These are phyloP conservation scores for Psittacula cyanocephala DNA, from an alignment of 2,113 vertebrate genomes.

Conservation along the genomic window DNA sequence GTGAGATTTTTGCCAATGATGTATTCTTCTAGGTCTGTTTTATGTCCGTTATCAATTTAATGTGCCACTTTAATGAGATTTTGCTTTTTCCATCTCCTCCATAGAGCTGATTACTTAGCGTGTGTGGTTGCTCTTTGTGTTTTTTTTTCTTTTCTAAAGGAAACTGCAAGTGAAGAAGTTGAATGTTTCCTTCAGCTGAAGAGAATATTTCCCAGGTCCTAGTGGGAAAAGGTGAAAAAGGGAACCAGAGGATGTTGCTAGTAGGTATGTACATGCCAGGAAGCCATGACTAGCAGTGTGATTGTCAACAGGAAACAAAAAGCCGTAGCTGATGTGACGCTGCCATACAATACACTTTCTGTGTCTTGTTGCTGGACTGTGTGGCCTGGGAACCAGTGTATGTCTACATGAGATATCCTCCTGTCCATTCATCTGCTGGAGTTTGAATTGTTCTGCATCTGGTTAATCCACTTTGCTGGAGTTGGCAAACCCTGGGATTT, in stretches of 20 bases:
- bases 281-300: constrained; percentile 17
- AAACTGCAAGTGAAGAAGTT: constrained; percentile 24
- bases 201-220: not conserved
- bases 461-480: not conserved
- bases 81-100: constrained; percentile 37
- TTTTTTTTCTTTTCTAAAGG: not conserved
- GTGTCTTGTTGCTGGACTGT: not conserved
- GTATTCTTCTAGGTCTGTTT: constrained; percentile 33
- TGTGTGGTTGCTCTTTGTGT: not conserved
- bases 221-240: not conserved
- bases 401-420: not conserved
- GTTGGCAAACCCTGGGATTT: not conserved
- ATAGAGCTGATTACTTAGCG: constrained; percentile 24
- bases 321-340: not conserved
- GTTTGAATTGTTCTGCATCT: not conserved
- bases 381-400: not conserved
- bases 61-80: constrained; percentile 43
- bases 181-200: constrained; percentile 1
- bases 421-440: not conserved
- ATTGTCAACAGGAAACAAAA: constrained; percentile 43
- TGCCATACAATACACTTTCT: not conserved
- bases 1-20: constrained; percentile 45
- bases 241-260: not conserved
- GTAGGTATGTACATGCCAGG: constrained; percentile 12
- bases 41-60: constrained; percentile 45